Percentiles rank a stretch among this genome's conserved stretches.
Conservation (phyloP, 92 coral and sea anemone species). For the Heliopora coerulea region DNA sequence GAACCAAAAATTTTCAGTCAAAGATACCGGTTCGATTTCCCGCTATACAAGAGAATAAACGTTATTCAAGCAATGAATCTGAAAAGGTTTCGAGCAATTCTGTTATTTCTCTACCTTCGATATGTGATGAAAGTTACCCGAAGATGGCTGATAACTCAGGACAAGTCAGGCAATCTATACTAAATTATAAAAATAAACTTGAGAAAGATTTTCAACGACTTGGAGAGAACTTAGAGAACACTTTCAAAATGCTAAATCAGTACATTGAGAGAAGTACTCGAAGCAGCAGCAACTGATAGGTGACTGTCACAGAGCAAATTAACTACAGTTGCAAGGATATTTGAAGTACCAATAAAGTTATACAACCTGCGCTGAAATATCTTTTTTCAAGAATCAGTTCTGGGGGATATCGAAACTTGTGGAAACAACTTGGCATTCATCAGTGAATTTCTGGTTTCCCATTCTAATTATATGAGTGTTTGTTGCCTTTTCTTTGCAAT, state of each 20-base stretch:
- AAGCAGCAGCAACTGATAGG: neutral
- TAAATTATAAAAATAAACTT: constrained; percentile 18
- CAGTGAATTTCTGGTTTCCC: too few species aligned
- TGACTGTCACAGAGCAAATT: too few species aligned
- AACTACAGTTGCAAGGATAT: too few species aligned
- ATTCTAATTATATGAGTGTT: too few species aligned
- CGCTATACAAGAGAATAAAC: constrained; percentile 28
- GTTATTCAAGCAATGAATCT: neutral
- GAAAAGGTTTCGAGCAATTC: neutral
- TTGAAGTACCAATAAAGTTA: too few species aligned
- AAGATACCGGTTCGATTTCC: constrained; percentile 38
- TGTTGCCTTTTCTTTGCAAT: too few species aligned
- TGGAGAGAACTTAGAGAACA: constrained; percentile 39
- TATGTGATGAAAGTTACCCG: neutral
- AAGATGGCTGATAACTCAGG: constrained; percentile 3
- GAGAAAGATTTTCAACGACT: constrained; percentile 34
- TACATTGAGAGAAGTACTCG: constrained; percentile 18
- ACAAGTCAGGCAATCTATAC: constrained; percentile 20
- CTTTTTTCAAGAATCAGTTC: too few species aligned
- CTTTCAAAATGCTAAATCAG: constrained; percentile 30
- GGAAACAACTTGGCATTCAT: too few species aligned
- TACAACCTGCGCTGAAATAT: too few species aligned
- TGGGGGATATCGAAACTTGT: too few species aligned
- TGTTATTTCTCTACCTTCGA: constrained; percentile 8
- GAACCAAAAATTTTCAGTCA: constrained; percentile 5